These are phyloP conservation scores for Alethe diademata DNA, from an alignment of 2,113 vertebrate species.

Conservation along the genomic window DNA sequence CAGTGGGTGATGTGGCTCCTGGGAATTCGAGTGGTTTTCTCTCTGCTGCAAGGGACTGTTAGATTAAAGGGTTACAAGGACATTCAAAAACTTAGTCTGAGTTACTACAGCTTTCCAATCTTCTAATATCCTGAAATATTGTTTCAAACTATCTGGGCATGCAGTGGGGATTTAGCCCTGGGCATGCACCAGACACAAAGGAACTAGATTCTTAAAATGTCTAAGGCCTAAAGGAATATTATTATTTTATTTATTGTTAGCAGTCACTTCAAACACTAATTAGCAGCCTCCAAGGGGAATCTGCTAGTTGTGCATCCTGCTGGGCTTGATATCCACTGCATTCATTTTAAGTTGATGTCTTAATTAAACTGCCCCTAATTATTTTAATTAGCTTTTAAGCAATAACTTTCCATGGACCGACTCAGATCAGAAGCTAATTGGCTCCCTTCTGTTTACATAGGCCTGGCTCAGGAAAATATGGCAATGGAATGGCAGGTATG, in stretches of 20 bases:
- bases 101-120: neutral
- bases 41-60: neutral
- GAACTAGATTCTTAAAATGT: neutral
- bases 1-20: neutral
- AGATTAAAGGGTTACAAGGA: neutral
- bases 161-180: neutral
- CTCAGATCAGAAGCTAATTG: neutral
- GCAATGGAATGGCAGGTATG: neutral
- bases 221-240: neutral
- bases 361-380: slow-evolving; percentile 55
- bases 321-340: neutral
- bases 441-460: neutral
- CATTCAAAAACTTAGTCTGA: neutral
- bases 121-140: neutral
- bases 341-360: slow-evolving; percentile 35
- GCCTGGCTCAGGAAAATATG: neutral
- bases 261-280: slow-evolving; percentile 17
- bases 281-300: slow-evolving; percentile 4
- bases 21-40: neutral
- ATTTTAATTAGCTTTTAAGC: slow-evolving; percentile 41
- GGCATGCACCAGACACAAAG: neutral
- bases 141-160: neutral
- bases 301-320: neutral
- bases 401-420: neutral
- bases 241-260: slow-evolving; percentile 39